Conservation (phyloP, 2,113 vertebrate species). For the Calcarius ornatus region DNA sequence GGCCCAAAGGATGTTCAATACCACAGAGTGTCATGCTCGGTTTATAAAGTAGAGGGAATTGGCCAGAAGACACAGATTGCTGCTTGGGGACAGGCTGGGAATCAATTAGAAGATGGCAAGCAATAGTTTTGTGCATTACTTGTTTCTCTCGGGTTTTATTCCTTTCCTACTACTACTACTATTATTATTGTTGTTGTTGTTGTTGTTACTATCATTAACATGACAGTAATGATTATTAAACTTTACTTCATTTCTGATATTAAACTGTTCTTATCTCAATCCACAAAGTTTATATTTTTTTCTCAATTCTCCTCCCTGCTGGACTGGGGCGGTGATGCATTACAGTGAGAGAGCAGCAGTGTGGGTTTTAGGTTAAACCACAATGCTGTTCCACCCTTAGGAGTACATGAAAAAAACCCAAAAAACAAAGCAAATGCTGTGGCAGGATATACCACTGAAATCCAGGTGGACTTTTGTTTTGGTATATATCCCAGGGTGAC, state of each 20-base stretch:
- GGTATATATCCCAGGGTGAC: neutral
- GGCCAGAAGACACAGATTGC: neutral
- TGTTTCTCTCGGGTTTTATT: neutral
- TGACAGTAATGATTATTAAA: neutral
- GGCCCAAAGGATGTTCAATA: neutral
- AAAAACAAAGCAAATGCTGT: neutral
- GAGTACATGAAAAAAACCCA: neutral
- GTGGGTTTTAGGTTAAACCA: neutral
- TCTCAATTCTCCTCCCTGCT: neutral
- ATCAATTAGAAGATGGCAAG: neutral
- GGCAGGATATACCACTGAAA: neutral
- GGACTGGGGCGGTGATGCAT: fast-evolving
- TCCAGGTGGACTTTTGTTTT: neutral
- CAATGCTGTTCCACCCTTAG: neutral
- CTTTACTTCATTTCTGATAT: neutral
- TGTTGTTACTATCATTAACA: neutral
- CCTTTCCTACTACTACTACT: neutral
- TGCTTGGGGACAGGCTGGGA: neutral
- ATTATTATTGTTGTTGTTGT: too few relatives aligned
- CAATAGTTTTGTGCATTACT: neutral
- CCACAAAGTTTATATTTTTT: neutral
- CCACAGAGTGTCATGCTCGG: neutral
- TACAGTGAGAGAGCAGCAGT: neutral
- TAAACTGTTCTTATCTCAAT: neutral
- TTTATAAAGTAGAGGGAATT: neutral